phyloP scores from a whole-genome alignment of 2,113 vertebrate species.

The Dromas ardeola region DNA sequence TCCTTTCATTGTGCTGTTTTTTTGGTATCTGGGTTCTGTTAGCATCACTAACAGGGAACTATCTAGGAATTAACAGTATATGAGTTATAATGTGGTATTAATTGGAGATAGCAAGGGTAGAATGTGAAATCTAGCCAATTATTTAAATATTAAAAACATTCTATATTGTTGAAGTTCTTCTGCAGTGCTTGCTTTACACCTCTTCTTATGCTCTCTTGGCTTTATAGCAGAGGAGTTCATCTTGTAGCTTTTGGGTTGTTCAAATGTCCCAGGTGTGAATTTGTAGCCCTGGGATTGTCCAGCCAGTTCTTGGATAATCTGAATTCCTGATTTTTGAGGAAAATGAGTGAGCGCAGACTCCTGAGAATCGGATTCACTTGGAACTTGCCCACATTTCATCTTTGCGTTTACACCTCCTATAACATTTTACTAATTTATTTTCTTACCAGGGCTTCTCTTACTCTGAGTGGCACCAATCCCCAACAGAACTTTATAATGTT shows the following conservation, averaged over 20 bases:
- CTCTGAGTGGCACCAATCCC: background rate
- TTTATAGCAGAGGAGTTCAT: background rate
- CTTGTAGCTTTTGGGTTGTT: background rate
- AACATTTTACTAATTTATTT: background rate
- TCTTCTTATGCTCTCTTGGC: background rate
- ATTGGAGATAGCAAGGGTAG: background rate
- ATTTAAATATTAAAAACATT: background rate
- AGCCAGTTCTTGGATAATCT: background rate
- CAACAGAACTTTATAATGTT: background rate
- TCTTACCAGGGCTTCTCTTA: background rate
- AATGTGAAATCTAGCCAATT: background rate
- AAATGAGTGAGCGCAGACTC: rapidly evolving
- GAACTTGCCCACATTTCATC: background rate
- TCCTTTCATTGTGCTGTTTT: background rate
- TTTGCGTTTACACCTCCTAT: background rate
- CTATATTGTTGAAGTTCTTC: background rate
- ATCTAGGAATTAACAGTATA: background rate
- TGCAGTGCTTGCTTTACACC: background rate
- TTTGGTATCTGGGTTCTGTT: background rate
- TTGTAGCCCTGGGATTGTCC: background rate
- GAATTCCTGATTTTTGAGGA: background rate
- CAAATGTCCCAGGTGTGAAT: background rate
- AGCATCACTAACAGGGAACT: background rate
- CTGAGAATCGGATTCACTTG: background rate
- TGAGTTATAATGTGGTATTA: background rate